Percentiles rank a stretch among this genome's conserved stretches.
phyloP scores from a whole-genome alignment of 2,888 invertebrate genomes.

The Flexamia atlantica region DNA sequence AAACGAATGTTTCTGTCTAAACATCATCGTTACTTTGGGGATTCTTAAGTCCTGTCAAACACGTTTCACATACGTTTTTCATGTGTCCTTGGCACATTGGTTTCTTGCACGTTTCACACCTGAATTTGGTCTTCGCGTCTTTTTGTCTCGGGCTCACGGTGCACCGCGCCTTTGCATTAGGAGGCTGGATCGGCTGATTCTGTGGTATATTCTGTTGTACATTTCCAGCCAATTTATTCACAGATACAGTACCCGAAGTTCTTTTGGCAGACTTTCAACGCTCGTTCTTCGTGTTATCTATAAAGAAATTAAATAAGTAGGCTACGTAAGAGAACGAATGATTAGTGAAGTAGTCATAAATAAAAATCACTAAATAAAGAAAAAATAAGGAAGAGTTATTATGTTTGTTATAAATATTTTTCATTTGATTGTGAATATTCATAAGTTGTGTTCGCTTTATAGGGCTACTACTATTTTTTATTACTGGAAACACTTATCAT shows the following conservation, averaged over 20 bases:
- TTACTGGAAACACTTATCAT: too few species aligned
- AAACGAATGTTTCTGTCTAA: not conserved
- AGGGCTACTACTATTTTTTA: too few species aligned
- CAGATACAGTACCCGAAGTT: constrained; percentile 16
- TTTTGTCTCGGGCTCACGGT: constrained; percentile 16
- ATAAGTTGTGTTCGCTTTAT: too few species aligned
- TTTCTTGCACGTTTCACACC: constrained; percentile 20
- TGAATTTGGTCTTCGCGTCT: constrained; percentile 42
- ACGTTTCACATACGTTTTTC: constrained; percentile 24
- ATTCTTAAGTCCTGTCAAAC: constrained; percentile 35
- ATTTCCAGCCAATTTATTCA: constrained; percentile 27
- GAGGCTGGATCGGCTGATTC: not conserved
- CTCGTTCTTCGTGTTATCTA: constrained; percentile 7
- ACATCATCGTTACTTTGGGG: not conserved
- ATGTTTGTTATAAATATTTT: too few species aligned
- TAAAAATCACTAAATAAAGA: too few species aligned
- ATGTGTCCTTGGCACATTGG: constrained; percentile 45
- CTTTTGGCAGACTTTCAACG: constrained; percentile 27
- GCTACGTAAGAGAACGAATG: too few species aligned
- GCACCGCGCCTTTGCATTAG: constrained; percentile 12
- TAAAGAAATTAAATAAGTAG: constrained; percentile 4
- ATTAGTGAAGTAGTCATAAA: too few species aligned
- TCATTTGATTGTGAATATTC: too few species aligned
- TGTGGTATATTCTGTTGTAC: constrained; percentile 8
- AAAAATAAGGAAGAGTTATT: too few species aligned